Evolutionary conservation across 2,113 vertebrate genomes (phyloP).

Genomic region (Peromyscus leucopus): DNA sequence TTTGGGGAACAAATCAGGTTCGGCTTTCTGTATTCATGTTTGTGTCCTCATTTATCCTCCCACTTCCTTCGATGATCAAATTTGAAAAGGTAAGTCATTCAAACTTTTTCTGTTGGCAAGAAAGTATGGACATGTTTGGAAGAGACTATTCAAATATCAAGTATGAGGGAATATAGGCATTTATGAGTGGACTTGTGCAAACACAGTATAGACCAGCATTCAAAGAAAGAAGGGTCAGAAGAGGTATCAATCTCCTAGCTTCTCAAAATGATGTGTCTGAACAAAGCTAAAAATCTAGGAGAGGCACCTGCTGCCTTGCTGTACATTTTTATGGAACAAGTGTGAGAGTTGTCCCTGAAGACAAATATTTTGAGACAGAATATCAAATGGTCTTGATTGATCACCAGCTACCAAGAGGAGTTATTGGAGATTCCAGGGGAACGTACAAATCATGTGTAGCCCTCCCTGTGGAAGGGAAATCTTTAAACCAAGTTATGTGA

Average conservation of each 20-base stretch:
- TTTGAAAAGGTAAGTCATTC: constrained; percentile 7
- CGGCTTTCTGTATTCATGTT: background rate
- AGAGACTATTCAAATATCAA: constrained; percentile 9
- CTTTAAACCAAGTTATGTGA: background rate
- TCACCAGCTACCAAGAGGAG: background rate
- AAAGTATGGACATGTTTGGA: background rate
- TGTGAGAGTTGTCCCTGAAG: background rate
- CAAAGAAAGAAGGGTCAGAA: background rate
- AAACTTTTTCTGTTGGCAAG: background rate
- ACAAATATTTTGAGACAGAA: background rate
- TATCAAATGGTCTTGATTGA: background rate
- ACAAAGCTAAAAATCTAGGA: background rate
- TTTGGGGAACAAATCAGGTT: constrained; percentile 43
- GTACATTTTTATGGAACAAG: background rate
- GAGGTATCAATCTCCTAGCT: background rate
- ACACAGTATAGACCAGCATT: background rate
- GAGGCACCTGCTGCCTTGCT: fast-evolving
- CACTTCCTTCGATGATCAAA: background rate
- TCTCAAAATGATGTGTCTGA: background rate
- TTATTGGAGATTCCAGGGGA: background rate
- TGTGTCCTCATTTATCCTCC: background rate
- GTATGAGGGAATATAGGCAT: background rate
- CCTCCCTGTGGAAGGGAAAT: background rate
- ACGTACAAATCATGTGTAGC: background rate
- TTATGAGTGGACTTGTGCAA: constrained; percentile 23